Evolutionary conservation across 2,888 invertebrate species (phyloP).

Genomic region (Cremastobaeus sp.): DNA sequence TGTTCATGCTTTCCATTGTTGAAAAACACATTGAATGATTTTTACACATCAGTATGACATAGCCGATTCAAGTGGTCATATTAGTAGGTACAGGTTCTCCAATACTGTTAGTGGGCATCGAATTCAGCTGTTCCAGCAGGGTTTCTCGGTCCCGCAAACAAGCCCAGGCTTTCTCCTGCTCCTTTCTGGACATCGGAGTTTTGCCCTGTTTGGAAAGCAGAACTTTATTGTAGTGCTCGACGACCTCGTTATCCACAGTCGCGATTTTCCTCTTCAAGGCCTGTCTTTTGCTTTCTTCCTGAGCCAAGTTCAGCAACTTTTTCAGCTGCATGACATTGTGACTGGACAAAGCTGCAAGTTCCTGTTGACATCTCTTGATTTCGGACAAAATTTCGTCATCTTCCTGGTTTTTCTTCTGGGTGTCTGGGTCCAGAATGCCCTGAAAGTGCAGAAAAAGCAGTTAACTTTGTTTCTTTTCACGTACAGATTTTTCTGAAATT

Average conservation of each 20-base stretch:
- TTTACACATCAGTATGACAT: too few species aligned
- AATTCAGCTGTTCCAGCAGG: constrained; percentile 74
- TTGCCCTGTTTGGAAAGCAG: constrained; percentile 89
- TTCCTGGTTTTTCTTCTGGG: constrained; percentile 69
- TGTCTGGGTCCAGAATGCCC: constrained; percentile 87
- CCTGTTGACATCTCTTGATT: constrained; percentile 91
- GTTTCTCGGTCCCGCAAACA: constrained; percentile 74
- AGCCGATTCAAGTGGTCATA: constrained; percentile 18
- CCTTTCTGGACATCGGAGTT: constrained; percentile 87
- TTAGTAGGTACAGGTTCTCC: constrained; percentile 68
- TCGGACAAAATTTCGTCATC: constrained; percentile 92
- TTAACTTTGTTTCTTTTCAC: neutral
- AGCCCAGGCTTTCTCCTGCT: constrained; percentile 87
- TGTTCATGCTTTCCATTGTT: too few species aligned
- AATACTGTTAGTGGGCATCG: constrained; percentile 72
- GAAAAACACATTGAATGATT: too few species aligned
- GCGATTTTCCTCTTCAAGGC: constrained; percentile 88
- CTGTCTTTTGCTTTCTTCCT: constrained; percentile 88
- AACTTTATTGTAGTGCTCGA: constrained; percentile 92
- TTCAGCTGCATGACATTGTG: constrained; percentile 89
- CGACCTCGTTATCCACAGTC: constrained; percentile 85
- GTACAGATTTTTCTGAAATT: neutral
- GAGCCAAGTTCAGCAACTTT: constrained; percentile 83
- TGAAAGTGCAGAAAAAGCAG: constrained; percentile 77
- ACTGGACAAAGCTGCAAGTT: constrained; percentile 86